Evolutionary conservation across 1,140 invertebrate species (phyloP).

Genomic region (Latrodectus geometricus): DNA sequence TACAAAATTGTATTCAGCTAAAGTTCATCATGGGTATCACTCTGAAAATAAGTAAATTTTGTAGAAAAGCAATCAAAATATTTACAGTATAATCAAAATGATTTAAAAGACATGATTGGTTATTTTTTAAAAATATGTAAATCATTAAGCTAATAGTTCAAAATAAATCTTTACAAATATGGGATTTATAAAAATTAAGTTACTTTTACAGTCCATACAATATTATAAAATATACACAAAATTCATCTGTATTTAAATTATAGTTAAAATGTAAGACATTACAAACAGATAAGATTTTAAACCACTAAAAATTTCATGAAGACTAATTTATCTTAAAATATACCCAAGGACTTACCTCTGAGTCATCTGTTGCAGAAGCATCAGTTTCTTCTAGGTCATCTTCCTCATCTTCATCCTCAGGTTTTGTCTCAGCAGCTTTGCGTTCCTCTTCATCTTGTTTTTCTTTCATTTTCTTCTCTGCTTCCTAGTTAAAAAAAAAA

Average conservation of each 20-base stretch:
- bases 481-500: constrained; percentile 72
- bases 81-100: not conserved
- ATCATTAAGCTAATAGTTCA: not conserved
- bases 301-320: not conserved
- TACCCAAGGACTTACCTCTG: not conserved
- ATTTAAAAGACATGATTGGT: not conserved
- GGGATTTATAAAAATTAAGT: not conserved
- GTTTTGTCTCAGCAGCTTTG: constrained; percentile 73
- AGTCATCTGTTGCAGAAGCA: constrained; percentile 30
- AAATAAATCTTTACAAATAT: not conserved
- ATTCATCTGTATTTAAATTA: not conserved
- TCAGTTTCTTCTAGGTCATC: constrained; percentile 70
- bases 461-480: constrained; percentile 95
- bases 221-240: not conserved
- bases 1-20: constrained; percentile 1
- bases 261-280: not conserved
- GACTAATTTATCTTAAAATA: not conserved
- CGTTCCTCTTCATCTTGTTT: constrained; percentile 87
- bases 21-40: constrained; percentile 56
- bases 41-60: not conserved
- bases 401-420: constrained; percentile 70
- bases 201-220: not conserved
- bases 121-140: not conserved
- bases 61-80: not conserved
- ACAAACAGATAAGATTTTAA: not conserved